Base-by-base conservation (phyloP, 2,888 invertebrate genomes). In the Bombyx huttoni region DNA sequence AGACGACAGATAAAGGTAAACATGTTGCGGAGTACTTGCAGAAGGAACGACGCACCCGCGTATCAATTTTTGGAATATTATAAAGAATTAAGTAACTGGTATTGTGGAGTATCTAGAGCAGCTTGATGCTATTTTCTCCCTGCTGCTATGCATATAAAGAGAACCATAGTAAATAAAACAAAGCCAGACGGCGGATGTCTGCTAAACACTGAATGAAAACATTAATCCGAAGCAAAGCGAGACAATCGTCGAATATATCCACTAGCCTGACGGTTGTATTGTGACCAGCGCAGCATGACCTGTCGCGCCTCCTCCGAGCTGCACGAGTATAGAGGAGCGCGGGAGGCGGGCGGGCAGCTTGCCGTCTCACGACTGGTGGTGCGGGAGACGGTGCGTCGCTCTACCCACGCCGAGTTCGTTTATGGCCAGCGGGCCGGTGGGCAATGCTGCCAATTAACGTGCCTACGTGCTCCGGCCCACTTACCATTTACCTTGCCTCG, bases 401-500 rank as follows among this genome's bases (percentile, higher is more conserved):
- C 78, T 56, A 66, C 86, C 87, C 81, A 87, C 86, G 81, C 81
- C 52, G 56, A 67, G 60, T 63, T 77, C 83, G 71, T 72, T 79
- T 83, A 84, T 85, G 81, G 86, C 68, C 72, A 75, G 64, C 73
- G 76, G 72, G 71, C 67, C 76, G 74, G 75, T 81, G 84, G 79
- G 79, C 84, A 82, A 78, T 79, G 78, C 68, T 79, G 65, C 76
- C 85, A 87, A 87, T 87, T 85, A 86, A 74, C 83, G 75, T 85
- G 85, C 82, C 85, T 84, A 84, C 85, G 75, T 83, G 81, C 73
- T 66, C 70, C 81, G 67, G 73, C 84, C 86, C 84, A 83, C 86
- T 84, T 80, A 78, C 78, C 79, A 75, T 76, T 40, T 81, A 78
- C 73, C 70, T 70, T 68, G 69, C 70, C 64, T 74, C 70, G 83